phyloP scores from a whole-genome alignment of 2,113 vertebrate species.

The Amphiprion ocellaris region DNA sequence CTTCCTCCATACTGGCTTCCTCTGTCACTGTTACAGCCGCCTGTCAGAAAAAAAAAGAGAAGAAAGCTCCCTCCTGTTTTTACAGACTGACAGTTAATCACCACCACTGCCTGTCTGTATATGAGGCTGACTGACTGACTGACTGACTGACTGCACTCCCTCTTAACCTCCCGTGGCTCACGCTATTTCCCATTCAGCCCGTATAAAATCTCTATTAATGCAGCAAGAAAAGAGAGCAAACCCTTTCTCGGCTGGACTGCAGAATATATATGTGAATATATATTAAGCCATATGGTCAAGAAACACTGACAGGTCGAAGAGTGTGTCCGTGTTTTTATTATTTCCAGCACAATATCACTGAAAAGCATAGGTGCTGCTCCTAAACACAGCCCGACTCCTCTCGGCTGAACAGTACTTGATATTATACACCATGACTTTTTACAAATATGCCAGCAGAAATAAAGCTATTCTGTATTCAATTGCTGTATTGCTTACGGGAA shows the following conservation, averaged over 20 bases:
- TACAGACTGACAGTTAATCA: slow-evolving; percentile 71
- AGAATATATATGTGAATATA: not conserved
- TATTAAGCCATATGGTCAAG: slow-evolving; percentile 22
- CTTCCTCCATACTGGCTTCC: slow-evolving; percentile 73
- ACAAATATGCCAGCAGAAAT: slow-evolving; percentile 53
- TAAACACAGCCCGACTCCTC: slow-evolving; percentile 44
- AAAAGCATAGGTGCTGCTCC: slow-evolving; percentile 35
- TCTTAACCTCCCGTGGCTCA: slow-evolving; percentile 41
- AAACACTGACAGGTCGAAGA: slow-evolving; percentile 36
- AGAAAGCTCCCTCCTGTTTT: slow-evolving; percentile 50
- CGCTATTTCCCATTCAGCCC: slow-evolving; percentile 41
- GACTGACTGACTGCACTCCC: slow-evolving; percentile 20
- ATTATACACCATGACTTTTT: slow-evolving; percentile 51
- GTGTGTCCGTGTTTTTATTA: slow-evolving; percentile 6
- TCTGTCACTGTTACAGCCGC: slow-evolving; percentile 61
- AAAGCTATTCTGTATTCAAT: slow-evolving; percentile 66
- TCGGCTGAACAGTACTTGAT: slow-evolving; percentile 36
- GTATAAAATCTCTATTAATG: slow-evolving; percentile 57
- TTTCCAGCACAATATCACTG: slow-evolving; percentile 12
- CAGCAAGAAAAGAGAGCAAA: slow-evolving; percentile 44
- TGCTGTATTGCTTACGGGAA: slow-evolving; percentile 62
- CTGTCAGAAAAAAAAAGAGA: slow-evolving; percentile 54
- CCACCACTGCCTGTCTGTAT: slow-evolving; percentile 50
- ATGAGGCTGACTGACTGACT: slow-evolving; percentile 31
- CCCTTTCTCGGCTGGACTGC: slow-evolving; percentile 16